Evolutionary conservation across 2,797 vertebrate genomes (phyloP).

Genomic region (Tenualosa thibaudeaui): DNA sequence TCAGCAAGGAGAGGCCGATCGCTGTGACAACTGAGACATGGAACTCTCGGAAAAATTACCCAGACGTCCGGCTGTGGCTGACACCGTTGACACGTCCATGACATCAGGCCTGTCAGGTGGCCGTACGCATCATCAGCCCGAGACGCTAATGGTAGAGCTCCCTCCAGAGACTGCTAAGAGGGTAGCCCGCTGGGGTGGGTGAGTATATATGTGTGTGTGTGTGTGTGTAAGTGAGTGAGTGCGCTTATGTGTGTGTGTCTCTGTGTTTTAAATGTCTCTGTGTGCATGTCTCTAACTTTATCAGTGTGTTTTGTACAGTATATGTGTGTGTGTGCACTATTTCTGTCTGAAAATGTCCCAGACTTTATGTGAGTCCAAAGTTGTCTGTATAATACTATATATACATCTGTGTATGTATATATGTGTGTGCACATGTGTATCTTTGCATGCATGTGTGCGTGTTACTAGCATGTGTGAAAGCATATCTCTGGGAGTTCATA

Average conservation of each 20-base stretch:
- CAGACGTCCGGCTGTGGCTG: background rate
- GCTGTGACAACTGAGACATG: constrained; percentile 7
- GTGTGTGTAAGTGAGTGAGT: background rate
- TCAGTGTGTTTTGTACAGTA: too few species aligned
- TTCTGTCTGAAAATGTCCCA: too few species aligned
- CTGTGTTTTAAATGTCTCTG: too few species aligned
- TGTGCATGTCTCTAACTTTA: too few species aligned
- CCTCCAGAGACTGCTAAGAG: background rate
- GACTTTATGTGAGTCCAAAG: too few species aligned
- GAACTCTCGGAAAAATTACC: constrained; percentile 14
- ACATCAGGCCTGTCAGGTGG: constrained; percentile 13
- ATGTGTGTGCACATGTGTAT: background rate
- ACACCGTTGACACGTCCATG: background rate
- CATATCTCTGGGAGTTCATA: background rate
- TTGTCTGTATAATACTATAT: too few species aligned
- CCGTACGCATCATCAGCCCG: constrained; percentile 5
- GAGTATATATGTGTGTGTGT: background rate
- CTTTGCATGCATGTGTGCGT: too few species aligned
- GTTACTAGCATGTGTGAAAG: background rate
- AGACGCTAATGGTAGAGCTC: background rate
- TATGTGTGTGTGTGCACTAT: too few species aligned
- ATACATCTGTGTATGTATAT: background rate
- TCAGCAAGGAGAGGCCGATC: background rate
- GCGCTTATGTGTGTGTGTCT: too few species aligned
- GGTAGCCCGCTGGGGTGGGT: background rate